phyloP scores from a whole-genome alignment of 1,140 invertebrate genomes.

The Apis mellifera region Amel_HAv3.1 CM009933.2:8800501-8801000 shows the following conservation, averaged over 20 bases:
- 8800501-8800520: too few relatives aligned
- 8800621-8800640: too few relatives aligned
- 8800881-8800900: neutral
- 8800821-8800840: constrained; percentile 15
- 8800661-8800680: too few relatives aligned
- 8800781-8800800: neutral
- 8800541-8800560: too few relatives aligned
- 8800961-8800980: neutral
- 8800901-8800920: neutral
- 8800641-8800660: too few relatives aligned
- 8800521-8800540: neutral
- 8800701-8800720: too few relatives aligned
- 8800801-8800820: constrained; percentile 13
- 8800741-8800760: neutral
- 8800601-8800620: too few relatives aligned
- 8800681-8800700: too few relatives aligned
- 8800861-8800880: constrained; percentile 27
- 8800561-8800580: too few relatives aligned
- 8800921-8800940: neutral
- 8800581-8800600: too few relatives aligned
- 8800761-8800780: neutral
- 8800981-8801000: neutral
- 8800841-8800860: constrained; percentile 14
- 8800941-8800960: too few relatives aligned
- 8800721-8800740: too few relatives aligned